Evolutionary conservation across 2,113 vertebrate genomes (phyloP).

Genomic region (Galemys pyrenaicus): DNA sequence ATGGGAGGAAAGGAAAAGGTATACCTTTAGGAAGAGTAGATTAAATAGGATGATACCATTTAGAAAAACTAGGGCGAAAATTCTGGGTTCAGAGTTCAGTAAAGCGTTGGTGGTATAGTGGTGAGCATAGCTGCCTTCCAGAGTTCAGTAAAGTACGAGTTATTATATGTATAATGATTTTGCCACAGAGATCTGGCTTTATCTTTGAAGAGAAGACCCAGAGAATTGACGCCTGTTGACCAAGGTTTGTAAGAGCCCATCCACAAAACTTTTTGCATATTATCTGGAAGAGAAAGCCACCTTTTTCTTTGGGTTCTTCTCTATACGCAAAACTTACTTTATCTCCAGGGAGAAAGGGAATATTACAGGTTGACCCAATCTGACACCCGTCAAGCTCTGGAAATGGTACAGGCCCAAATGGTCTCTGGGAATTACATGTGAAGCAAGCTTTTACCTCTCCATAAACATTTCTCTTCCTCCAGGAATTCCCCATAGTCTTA

Average conservation of each 20-base stretch:
- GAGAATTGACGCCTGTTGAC: neutral
- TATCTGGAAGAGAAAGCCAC: neutral
- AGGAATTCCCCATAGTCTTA: neutral
- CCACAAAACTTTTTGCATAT: neutral
- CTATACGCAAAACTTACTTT: neutral
- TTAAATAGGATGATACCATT: neutral
- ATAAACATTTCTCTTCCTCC: neutral
- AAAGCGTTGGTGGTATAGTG: no score
- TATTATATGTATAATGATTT: neutral
- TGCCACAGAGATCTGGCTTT: neutral
- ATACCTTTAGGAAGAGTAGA: conserved; percentile 15
- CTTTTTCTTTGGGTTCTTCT: neutral
- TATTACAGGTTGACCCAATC: neutral
- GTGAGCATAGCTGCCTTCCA: no score
- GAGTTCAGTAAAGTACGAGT: neutral
- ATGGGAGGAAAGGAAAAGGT: conserved; percentile 24
- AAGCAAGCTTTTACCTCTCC: neutral
- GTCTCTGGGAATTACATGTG: neutral
- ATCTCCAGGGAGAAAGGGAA: neutral
- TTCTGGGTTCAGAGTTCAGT: conserved; percentile 13
- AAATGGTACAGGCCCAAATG: neutral
- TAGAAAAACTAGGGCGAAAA: neutral
- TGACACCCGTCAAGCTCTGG: neutral
- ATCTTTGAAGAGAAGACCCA: neutral
- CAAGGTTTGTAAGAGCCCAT: neutral